Percentiles rank a stretch among this genome's conserved stretches.
phyloP scores from a whole-genome alignment of 2,113 vertebrate genomes.

The Megaptera novaeangliae region DNA sequence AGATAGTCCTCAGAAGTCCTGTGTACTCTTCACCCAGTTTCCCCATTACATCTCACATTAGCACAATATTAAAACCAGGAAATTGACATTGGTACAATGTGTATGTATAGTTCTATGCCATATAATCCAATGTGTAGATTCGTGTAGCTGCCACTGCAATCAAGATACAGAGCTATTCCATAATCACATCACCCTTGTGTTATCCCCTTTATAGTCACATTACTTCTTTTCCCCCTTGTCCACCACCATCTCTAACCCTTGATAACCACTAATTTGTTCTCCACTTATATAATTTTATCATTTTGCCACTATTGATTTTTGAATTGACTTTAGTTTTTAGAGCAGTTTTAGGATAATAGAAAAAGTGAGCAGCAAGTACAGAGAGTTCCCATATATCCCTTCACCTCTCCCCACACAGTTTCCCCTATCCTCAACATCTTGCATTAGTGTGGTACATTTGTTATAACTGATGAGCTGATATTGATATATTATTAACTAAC shows the following conservation, averaged over 20 bases:
- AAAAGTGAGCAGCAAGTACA: background rate
- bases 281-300: background rate
- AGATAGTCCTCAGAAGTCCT: background rate
- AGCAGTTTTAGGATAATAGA: background rate
- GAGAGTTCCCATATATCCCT: background rate
- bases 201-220: background rate
- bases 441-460: background rate
- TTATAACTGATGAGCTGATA: background rate
- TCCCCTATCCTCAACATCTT: background rate
- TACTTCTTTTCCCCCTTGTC: background rate
- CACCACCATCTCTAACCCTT: background rate
- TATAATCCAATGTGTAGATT: background rate
- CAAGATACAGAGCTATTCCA: background rate
- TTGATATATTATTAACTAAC: background rate
- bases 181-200: background rate
- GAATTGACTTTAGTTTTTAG: background rate
- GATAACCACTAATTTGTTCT: background rate
- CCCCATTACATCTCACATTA: background rate
- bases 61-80: background rate
- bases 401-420: background rate
- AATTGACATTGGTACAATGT: background rate
- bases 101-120: background rate
- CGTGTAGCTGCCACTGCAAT: background rate
- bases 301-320: background rate
- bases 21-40: background rate